Base-by-base conservation (phyloP, 2,888 invertebrate species). In the Aquatica leii region DNA sequence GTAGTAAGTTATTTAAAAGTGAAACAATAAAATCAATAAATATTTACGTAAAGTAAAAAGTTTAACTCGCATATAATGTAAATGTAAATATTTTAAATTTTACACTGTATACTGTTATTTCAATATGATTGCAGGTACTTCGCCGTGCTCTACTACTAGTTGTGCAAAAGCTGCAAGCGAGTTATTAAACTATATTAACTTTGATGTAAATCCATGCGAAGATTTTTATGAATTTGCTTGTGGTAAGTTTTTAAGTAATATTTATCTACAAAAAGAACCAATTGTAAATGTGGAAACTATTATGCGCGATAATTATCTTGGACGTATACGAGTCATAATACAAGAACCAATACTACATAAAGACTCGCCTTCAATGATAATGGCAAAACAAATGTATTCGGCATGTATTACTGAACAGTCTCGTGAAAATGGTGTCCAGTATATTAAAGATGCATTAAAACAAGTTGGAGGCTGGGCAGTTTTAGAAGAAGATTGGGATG, bases 391-490 rank as follows among this genome's bases (percentile, higher is more conserved):
- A 56, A 68, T 72, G 54, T 70, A 72, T 70, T 72, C 74, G 52
- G 74, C 78, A 59, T 81, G 81, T 72, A 76, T 77, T 74, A 77
- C 78, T 68, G 76, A 76, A 43, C 71, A 69, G 37, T 73, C 76
- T 34, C 76, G 78, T 59, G 68, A 64, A 59, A 73, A 73, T 49
- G 77, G 77, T 58, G 69, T 78, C 60, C 76, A 76, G 58, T 68
- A 78, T 59, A 71, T 79, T 34, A 75, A 72, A 67, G 69, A 73
- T 55, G 71, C 79, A 66, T 76, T 87, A 43, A 73, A 76, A 31
- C 77, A 81, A 67, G 80, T 87, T 31, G 87, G 87, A 11, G 86
- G 86, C 1, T 88, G 87, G 87, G 87, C 88, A 6, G 81, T 83
- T n/a, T 73, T 85, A 11, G 81, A 81, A 59, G 74, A 78, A 62